phyloP scores from a whole-genome alignment of 1,140 invertebrate genomes.

The Drosophila seguyi region DNA sequence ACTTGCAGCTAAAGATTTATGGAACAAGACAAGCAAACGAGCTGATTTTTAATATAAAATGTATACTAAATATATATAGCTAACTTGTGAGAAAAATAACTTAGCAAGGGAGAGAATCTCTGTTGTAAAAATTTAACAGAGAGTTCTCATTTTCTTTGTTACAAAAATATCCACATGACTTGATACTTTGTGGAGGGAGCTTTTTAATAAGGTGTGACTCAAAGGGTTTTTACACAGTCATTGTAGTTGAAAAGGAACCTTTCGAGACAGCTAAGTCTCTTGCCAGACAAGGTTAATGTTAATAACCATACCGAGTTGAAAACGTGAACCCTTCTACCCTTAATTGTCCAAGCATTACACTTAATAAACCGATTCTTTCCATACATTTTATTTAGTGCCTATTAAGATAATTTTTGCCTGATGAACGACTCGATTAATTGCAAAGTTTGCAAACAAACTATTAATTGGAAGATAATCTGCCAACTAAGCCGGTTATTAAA shows the following conservation, averaged over 20 bases:
- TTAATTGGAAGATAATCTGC: slow-evolving; percentile 10
- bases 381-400: background rate
- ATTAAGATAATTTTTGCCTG: slow-evolving; percentile 14
- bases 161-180: slow-evolving; percentile 21
- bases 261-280: background rate
- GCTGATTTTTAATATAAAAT: background rate
- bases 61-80: background rate
- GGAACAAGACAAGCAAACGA: slow-evolving; percentile 1
- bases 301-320: background rate
- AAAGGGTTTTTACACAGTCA: slow-evolving; percentile 18
- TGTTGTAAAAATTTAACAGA: background rate
- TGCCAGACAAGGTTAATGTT: slow-evolving; percentile 1
- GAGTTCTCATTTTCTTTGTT: slow-evolving; percentile 8
- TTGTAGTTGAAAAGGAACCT: background rate
- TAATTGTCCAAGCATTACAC: background rate
- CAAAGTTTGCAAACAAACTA: slow-evolving; percentile 6
- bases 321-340: background rate
- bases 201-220: slow-evolving; percentile 1
- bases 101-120: background rate
- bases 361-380: background rate
- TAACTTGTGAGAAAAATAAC: background rate
- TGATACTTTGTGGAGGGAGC: background rate
- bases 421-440: slow-evolving; percentile 4
- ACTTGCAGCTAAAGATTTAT: slow-evolving; percentile 23
- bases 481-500: slow-evolving; percentile 16